Conservation (phyloP, 2,888 invertebrate species). For the Aethes cnicana region DNA sequence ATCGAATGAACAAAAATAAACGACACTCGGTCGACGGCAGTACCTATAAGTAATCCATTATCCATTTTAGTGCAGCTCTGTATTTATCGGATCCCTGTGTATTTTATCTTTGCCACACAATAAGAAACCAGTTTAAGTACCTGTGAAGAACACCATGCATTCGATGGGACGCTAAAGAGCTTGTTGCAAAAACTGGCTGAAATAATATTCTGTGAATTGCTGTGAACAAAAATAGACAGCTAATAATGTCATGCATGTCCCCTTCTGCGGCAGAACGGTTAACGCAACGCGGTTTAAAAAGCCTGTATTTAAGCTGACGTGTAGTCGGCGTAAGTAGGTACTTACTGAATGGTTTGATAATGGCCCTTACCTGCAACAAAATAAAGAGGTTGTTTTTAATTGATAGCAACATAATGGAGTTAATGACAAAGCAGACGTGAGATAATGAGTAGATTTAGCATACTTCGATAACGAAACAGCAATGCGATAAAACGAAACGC, state of each 20-base stretch:
- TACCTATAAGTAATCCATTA: conserved; percentile 17
- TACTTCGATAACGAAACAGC: neutral
- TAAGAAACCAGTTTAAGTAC: conserved; percentile 30
- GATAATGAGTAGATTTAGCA: neutral
- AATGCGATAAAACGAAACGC: neutral
- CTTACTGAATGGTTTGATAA: conserved; percentile 38
- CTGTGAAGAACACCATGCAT: conserved; percentile 9
- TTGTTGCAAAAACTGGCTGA: conserved; percentile 19
- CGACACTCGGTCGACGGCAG: conserved; percentile 8
- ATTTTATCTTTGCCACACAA: conserved; percentile 26
- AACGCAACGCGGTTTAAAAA: conserved; percentile 23
- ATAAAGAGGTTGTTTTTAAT: conserved; percentile 31
- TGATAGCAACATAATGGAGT: neutral
- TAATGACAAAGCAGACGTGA: neutral
- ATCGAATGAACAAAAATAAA: conserved; percentile 24
- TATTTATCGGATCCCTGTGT: conserved; percentile 32
- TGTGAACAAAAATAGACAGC: conserved; percentile 29
- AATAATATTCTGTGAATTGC: conserved; percentile 18
- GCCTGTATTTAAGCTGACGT: conserved; percentile 19
- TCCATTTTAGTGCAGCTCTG: conserved; percentile 26
- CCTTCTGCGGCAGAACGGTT: conserved; percentile 14
- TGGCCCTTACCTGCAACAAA: conserved; percentile 53
- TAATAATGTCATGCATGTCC: conserved; percentile 24
- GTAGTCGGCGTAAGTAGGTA: conserved; percentile 5
- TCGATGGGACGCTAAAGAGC: conserved; percentile 30